These are phyloP conservation scores for Aphelinus certus DNA, from an alignment of 1,140 invertebrate species.

Conservation along the genomic window DNA sequence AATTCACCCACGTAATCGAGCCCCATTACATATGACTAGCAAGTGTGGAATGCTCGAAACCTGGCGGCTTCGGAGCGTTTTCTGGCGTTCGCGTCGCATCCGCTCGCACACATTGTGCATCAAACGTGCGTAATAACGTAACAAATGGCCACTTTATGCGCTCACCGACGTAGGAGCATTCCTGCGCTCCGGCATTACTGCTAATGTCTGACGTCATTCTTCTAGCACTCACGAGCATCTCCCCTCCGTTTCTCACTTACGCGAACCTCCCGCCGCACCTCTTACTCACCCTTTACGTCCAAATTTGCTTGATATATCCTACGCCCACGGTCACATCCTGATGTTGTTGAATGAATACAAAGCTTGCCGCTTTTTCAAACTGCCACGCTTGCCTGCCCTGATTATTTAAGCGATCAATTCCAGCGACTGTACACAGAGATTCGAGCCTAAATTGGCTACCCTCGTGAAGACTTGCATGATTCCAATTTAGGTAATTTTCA, in stretches of 20 bases:
- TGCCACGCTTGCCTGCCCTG: too few species aligned
- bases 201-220: slow-evolving; percentile 59
- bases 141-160: slow-evolving; percentile 62
- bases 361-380: neutral
- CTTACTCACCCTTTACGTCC: slow-evolving; percentile 32
- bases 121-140: slow-evolving; percentile 61
- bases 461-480: too few species aligned
- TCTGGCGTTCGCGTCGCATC: too few species aligned
- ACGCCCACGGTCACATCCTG: slow-evolving; percentile 5
- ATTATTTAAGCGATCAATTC: too few species aligned
- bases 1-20: too few species aligned
- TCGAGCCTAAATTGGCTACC: too few species aligned
- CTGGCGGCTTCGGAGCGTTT: too few species aligned
- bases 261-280: neutral
- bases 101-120: slow-evolving; percentile 51
- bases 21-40: too few species aligned
- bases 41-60: too few species aligned
- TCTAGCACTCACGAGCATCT: slow-evolving; percentile 39
- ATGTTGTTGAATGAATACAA: slow-evolving; percentile 28
- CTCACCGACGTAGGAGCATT: slow-evolving; percentile 54
- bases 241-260: neutral
- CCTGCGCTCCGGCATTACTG: slow-evolving; percentile 55
- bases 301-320: slow-evolving; percentile 12
- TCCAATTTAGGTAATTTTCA: too few species aligned
- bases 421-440: too few species aligned